A percentile compares a stretch with the other conserved stretches of the same genome.
Evolutionary conservation across 35 echinoderm and acorn worm species (phyloP).

Genomic region (Antedon bifida): DNA sequence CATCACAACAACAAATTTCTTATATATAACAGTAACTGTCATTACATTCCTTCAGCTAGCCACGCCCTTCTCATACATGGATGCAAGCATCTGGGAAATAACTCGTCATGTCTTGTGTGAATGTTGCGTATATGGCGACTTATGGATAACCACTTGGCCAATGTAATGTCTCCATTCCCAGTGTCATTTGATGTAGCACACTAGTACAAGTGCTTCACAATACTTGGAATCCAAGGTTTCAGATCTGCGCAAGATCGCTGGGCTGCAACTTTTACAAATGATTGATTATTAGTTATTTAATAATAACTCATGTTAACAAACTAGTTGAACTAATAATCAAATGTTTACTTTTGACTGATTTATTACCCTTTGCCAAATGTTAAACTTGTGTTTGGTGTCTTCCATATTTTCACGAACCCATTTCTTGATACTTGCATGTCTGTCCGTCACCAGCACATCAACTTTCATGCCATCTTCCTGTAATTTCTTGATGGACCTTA

Average conservation of each 20-base stretch:
- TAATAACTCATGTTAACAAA: too few species aligned
- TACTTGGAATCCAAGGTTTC: not conserved
- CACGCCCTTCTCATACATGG: not conserved
- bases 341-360: not conserved
- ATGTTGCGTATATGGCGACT: not conserved
- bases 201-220: not conserved
- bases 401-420: not conserved
- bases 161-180: constrained; percentile 4
- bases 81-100: not conserved
- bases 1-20: too few species aligned
- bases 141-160: not conserved
- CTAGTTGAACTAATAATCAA: too few species aligned
- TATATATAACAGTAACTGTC: too few species aligned
- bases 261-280: too few species aligned
- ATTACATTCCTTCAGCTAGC: not conserved
- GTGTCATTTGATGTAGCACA: not conserved
- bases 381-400: constrained; percentile 7
- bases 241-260: not conserved
- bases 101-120: constrained; percentile 13
- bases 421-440: not conserved
- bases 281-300: too few species aligned
- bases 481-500: not conserved
- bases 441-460: constrained; percentile 3
- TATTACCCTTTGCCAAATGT: constrained; percentile 20
- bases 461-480: not conserved